Evolutionary conservation across 2,888 invertebrate species (phyloP), one percentile per base, ranked within the genome.

Genomic region (Acronicta alni): DNA sequence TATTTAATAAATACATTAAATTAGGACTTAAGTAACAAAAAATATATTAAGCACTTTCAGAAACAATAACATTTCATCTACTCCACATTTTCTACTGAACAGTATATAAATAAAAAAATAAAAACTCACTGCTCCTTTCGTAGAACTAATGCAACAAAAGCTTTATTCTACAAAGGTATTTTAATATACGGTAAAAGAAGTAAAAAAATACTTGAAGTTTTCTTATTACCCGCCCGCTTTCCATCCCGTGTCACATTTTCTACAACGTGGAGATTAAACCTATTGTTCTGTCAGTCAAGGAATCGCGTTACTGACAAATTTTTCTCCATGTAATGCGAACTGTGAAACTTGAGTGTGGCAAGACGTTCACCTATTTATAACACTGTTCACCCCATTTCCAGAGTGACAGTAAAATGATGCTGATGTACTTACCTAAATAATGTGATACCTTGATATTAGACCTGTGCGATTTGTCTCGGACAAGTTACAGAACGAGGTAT

Each of bases 281-380:
- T 85, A 90, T 91, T 92, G 89, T 90, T 85, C 87, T 84, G 90
- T 89, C 89, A 90, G 86, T 87, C 88, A 86, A 77, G 75, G 89
- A 87, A 86, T 92, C 90, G 84, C 82, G 85, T 91, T 91, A 88
- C 92, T 86, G 85, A 87, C 87, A 87, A 77, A 82, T 88, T 89
- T 86, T 87, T 87, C 84, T 82, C 84, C 83, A 78, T 81, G 87
- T 86, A 87, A 90, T 79, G 63, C 59, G 87, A 88, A 76, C 77
- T 77, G 72, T 68, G 91, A 84, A 89, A 91, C 88, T 81, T 79
- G 90, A 91, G 86, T 81, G 82, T 77, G 74, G 75, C 73, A 76
- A 80, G 81, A 82, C 80, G 80, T 83, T 85, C 84, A 81, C 84
- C 83, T 90, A 91, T 92, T 89, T 89, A 90, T 89, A 89, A 87